A percentile compares a stretch with the other conserved stretches of the same genome.
phyloP scores from a whole-genome alignment of 2,113 vertebrate species.

The Meles meles region DNA sequence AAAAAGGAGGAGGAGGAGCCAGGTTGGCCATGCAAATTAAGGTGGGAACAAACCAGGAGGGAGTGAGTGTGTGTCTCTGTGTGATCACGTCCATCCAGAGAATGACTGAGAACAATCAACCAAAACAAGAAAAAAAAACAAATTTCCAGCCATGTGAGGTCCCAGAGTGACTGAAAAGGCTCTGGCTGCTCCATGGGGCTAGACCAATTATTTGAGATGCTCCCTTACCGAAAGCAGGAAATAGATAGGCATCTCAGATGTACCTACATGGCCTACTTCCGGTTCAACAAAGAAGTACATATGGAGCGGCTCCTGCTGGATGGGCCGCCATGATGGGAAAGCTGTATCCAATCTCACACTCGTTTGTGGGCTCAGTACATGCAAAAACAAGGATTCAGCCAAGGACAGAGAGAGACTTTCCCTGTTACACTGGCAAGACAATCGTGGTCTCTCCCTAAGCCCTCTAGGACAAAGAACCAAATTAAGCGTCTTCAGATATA shows the following conservation, averaged over 20 bases:
- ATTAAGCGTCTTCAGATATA: neutral
- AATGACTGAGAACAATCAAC: neutral
- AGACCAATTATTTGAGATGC: neutral
- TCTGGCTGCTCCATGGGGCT: neutral
- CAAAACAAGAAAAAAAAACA: neutral
- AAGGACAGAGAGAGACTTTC: neutral
- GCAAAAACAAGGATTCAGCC: neutral
- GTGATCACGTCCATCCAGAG: neutral
- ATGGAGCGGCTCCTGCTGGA: neutral
- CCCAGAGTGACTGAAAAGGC: neutral
- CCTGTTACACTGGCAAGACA: neutral
- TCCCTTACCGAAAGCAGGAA: neutral
- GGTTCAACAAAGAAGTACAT: neutral
- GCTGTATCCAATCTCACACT: neutral
- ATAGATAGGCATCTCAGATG: neutral
- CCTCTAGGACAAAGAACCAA: neutral
- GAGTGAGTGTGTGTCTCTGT: rapidly evolving
- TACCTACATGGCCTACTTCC: neutral
- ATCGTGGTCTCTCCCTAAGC: neutral
- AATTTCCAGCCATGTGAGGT: neutral
- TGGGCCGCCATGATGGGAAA: neutral
- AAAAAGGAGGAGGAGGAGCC: neutral
- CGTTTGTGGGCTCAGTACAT: too few species aligned
- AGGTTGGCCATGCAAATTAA: neutral
- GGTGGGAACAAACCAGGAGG: neutral